These are phyloP conservation scores for Andrena dorsata DNA, from an alignment of 2,888 invertebrate species.

Conservation along the genomic window DNA sequence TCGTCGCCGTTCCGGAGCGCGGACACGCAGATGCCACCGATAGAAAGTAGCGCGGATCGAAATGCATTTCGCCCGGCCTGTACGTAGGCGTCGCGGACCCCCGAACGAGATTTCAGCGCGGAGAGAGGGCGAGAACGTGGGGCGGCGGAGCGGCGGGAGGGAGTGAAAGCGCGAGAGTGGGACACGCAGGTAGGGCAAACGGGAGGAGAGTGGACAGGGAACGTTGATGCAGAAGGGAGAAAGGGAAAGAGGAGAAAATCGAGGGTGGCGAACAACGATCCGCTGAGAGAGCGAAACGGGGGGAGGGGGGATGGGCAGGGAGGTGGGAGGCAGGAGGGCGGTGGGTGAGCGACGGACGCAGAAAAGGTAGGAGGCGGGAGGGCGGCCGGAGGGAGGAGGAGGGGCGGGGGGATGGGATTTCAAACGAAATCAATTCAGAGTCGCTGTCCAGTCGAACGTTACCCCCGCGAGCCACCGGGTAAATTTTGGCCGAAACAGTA, in stretches of 20 bases:
- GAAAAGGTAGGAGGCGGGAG: slow-evolving; percentile 67
- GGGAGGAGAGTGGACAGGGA: slow-evolving; percentile 44
- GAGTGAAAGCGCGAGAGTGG: slow-evolving; percentile 42
- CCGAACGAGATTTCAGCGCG: slow-evolving; percentile 70
- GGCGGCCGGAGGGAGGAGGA: slow-evolving; percentile 50
- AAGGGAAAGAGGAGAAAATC: slow-evolving; percentile 32
- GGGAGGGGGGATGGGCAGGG: slow-evolving; percentile 28
- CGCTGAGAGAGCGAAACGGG: slow-evolving; percentile 38
- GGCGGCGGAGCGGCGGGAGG: slow-evolving; percentile 33
- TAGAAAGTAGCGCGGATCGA: slow-evolving; percentile 71
- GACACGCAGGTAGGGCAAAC: slow-evolving; percentile 46
- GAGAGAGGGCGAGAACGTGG: slow-evolving; percentile 27
- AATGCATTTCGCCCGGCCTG: slow-evolving; percentile 73
- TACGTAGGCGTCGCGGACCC: slow-evolving; percentile 64
- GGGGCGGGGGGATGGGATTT: slow-evolving; percentile 77
- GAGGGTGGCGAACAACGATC: slow-evolving; percentile 55
- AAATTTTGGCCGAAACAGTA: slow-evolving; percentile 84
- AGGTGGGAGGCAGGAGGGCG: slow-evolving; percentile 55
- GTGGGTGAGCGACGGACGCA: slow-evolving; percentile 69
- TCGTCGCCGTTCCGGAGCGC: slow-evolving; percentile 27
- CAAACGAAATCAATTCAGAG: slow-evolving; percentile 85
- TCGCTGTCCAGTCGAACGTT: slow-evolving; percentile 83
- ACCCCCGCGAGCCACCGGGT: slow-evolving; percentile 78
- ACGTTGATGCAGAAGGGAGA: slow-evolving; percentile 27
- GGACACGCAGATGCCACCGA: slow-evolving; percentile 62